phyloP scores from a whole-genome alignment of 2,113 vertebrate species.

The Stegostoma tigrinum region DNA sequence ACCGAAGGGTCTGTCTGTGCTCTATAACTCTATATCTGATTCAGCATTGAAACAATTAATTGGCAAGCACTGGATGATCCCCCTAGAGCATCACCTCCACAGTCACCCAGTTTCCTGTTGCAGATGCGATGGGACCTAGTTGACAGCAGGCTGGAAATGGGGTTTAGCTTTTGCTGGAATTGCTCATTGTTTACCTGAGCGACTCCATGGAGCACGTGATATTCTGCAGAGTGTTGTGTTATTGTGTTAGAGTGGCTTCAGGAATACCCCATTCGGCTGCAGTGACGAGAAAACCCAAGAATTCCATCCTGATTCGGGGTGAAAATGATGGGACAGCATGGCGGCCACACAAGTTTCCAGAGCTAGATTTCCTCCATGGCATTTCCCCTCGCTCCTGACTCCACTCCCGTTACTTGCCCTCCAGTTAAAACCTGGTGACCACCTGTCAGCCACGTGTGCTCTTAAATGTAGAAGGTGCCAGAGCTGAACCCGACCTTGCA shows the following conservation, averaged over 20 bases:
- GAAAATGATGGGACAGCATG: too few species aligned
- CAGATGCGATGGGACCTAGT: not conserved
- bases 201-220: not conserved
- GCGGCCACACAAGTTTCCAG: not conserved
- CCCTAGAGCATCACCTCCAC: not conserved
- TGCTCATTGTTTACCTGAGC: not conserved
- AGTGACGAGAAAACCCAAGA: not conserved
- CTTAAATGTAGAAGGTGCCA: not conserved
- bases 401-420: not conserved
- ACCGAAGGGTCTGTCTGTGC: too few species aligned
- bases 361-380: not conserved
- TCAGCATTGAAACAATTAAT: not conserved
- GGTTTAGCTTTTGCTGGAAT: not conserved
- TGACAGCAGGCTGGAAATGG: not conserved
- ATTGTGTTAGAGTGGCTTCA: not conserved
- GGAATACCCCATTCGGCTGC: not conserved
- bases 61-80: not conserved
- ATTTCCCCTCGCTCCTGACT: not conserved
- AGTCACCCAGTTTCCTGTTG: not conserved
- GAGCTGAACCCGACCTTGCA: not conserved
- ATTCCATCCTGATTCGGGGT: not conserved
- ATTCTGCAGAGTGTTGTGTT: not conserved
- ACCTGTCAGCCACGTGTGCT: not conserved
- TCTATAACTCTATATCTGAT: too few species aligned
- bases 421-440: not conserved